phyloP scores from a whole-genome alignment of 1,140 invertebrate species.

The Trichonephila clavata region DNA sequence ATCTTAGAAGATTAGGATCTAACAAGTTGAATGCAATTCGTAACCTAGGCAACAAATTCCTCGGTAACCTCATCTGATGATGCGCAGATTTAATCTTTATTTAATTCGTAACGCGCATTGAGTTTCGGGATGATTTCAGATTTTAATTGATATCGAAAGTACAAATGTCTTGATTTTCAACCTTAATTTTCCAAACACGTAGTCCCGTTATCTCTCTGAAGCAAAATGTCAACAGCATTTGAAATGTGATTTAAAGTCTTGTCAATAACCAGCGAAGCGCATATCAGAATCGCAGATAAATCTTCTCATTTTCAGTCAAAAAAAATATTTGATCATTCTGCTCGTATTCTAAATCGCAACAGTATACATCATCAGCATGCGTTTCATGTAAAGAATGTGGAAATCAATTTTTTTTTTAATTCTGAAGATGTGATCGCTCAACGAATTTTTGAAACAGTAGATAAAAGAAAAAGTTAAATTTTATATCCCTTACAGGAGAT shows the following conservation, averaged over 20 bases:
- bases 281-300: background rate
- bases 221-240: background rate
- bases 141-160: background rate
- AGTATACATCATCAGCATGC: too few species aligned
- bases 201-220: background rate
- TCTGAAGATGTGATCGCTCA: too few species aligned
- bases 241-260: slow-evolving; percentile 1
- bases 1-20: too few species aligned
- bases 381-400: too few species aligned
- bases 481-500: too few species aligned
- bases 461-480: too few species aligned
- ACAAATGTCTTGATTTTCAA: background rate
- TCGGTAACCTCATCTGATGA: background rate
- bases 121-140: background rate
- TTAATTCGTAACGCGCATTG: background rate
- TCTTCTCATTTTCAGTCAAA: too few species aligned
- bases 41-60: background rate
- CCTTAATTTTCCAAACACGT: background rate
- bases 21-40: background rate
- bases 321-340: too few species aligned
- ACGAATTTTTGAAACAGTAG: too few species aligned
- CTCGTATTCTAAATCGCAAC: too few species aligned
- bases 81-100: background rate
- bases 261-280: background rate
- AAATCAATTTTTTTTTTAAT: too few species aligned